Base-by-base conservation (phyloP, 2,888 invertebrate genomes). In the Erebia ligea region DNA sequence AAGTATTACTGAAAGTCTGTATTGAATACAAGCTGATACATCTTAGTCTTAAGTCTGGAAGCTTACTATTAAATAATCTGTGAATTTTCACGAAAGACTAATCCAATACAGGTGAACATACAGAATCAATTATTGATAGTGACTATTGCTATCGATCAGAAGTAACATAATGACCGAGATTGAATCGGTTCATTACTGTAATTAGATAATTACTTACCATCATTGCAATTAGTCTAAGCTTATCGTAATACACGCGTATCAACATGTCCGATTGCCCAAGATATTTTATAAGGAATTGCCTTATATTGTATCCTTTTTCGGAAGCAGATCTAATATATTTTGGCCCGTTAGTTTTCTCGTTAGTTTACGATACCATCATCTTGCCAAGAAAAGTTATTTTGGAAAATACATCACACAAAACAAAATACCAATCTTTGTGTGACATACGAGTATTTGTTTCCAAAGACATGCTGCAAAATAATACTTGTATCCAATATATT, bases 401-500 rank as follows among this genome's bases (percentile, higher is more conserved):
- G n/a, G n/a, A 66, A 66, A 66, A 65, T 66, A 66, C n/a, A 56
- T 56, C 15, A 21, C 52, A 48, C 21, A 48, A 48, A 45, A 57
- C 67, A 48, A 25, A 56, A 56, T 66, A 56, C 45, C 66, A 66
- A 67, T 67, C 40, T 56, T n/a, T 17, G 19, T 48, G 58, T 58
- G 21, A 58, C 21, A 65, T 62, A 21, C 57, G 62, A 52, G 62
- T 68, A n/a, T 66, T 73, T 57, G 65, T 67, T 52, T 65, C 59
- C 48, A 69, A 68, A 68, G 69, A 69, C 65, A 40, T 34, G 21
- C 19, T 48, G 64, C 59, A 72, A 67, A 69, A 75, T 56, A 69
- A 68, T 70, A 71, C 59, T 75, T 71, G 67, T 72, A 75, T 75
- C 73, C 72, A 75, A 72, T 75, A 75, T 71, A 72, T 73, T 75